Percentiles rank a stretch among this genome's conserved stretches.
These are phyloP conservation scores for Rambutsinella grinnellia DNA, from an alignment of 2,888 invertebrate genomes.

Conservation along the genomic window DNA sequence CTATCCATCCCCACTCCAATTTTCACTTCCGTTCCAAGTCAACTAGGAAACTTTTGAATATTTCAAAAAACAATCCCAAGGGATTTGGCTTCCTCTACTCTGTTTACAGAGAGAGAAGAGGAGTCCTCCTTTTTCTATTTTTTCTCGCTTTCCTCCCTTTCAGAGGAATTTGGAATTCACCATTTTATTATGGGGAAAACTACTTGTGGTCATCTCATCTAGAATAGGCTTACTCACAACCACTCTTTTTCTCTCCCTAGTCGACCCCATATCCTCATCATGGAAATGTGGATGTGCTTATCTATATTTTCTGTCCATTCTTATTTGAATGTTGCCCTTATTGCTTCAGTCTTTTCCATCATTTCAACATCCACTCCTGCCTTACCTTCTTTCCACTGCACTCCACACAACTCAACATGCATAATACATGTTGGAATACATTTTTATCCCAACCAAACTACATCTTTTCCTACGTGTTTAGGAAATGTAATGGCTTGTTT, in stretches of 20 bases:
- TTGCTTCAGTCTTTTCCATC: background rate
- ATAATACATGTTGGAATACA: constrained; percentile 38
- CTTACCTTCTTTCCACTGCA: constrained; percentile 20
- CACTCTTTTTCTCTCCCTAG: background rate
- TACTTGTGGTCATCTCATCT: background rate
- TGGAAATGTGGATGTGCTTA: background rate
- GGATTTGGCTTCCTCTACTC: constrained; percentile 36
- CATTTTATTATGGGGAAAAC: too few species aligned
- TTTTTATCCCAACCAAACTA: constrained; percentile 10
- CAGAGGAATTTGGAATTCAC: too few species aligned
- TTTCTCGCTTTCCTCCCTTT: too few species aligned
- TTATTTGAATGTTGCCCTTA: background rate
- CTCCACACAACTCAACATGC: constrained; percentile 25
- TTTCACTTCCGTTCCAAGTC: constrained; percentile 24
- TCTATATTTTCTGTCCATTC: too few species aligned
- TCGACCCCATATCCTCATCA: too few species aligned
- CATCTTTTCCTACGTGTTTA: constrained; percentile 44
- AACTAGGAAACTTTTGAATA: constrained; percentile 39
- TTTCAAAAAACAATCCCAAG: constrained; percentile 24
- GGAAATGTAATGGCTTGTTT: constrained; percentile 56
- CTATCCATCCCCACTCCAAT: background rate
- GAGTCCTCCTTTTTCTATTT: background rate
- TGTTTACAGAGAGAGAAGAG: background rate
- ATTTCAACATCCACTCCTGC: background rate
- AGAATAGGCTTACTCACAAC: background rate